Base-by-base conservation (phyloP, 2,797 vertebrate species). In the Anguilla pacifica region DNA sequence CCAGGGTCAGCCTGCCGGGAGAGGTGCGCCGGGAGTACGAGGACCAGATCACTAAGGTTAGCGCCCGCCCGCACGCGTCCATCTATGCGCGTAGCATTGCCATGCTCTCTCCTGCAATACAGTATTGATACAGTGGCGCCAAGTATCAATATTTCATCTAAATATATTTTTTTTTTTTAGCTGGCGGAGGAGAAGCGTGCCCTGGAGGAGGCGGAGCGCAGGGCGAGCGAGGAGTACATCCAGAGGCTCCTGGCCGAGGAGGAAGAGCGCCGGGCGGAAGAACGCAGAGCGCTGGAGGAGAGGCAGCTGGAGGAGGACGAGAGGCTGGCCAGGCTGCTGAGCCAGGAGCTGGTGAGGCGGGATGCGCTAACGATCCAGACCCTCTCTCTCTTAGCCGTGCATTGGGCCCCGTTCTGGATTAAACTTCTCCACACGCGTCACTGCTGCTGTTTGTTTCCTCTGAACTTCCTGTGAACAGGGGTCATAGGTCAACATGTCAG, bases 161-260 rank as follows among this genome's bases (percentile, higher is more conserved):
- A 85, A 88, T 91, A 90, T 92, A 90, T 91, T 87, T 84, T 85
- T 88, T 92, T 90, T 91, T 46, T 46, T 85, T 89, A 99, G 98
- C 95, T 97, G 91, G 95, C 95, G 6, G 97, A 97, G 92, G 98
- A 99, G 91, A 96, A 96, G 87, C 94, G 93, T 79, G 96, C 93
- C 0, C 92, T 94, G 4, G 97, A 98, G 0, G 97, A 98, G 87
- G 97, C 97, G 89, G 97, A 98, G 93, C 94, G 93, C 84, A 96
- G 91, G 87, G 98, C 97, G 1, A 99, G 98, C 31, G 97, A 98
- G 93, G 96, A 97, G 15, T 97, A 96, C 88, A 99, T 99, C 91
- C 96, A 97, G 53, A 93, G 53, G 0, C 94, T 99, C 11, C 92
- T 99, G 88, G 96, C 94, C 0, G 97, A 98, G 87, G 97, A 98